Conservation (phyloP, 2,888 invertebrate genomes). For the Hypena proboscidalis region DNA sequence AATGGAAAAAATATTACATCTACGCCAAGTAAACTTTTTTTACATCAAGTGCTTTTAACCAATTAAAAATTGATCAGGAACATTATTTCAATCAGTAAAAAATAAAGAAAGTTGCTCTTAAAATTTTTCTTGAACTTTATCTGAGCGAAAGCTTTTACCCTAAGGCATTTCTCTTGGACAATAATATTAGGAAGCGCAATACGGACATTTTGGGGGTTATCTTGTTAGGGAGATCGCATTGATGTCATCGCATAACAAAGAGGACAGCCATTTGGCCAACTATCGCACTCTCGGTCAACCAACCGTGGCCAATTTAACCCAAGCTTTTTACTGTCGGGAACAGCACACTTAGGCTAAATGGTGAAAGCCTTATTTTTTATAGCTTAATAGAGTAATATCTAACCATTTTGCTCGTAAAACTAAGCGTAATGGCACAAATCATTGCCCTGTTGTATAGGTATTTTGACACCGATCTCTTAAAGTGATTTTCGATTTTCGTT, state of each 20-base stretch:
- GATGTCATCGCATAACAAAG: conserved; percentile 36
- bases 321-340: background rate
- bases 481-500: no score
- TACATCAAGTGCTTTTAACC: no score
- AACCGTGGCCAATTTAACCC: conserved; percentile 10
- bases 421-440: background rate
- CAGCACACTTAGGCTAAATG: background rate
- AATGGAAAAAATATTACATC: no score
- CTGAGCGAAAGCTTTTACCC: no score
- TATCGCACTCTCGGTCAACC: conserved; percentile 8
- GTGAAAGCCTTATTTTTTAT: background rate
- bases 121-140: no score
- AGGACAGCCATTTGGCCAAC: conserved; percentile 6
- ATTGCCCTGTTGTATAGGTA: background rate
- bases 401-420: background rate
- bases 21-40: no score
- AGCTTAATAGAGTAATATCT: background rate
- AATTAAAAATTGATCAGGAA: no score
- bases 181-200: conserved; percentile 21
- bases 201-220: conserved; percentile 27
- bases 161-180: no score
- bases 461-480: no score
- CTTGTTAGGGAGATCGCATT: conserved; percentile 29
- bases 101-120: no score
- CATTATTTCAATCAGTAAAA: no score